Evolutionary conservation across 1,140 invertebrate genomes (phyloP).

Genomic region (Caligus rogercresseyi): DNA sequence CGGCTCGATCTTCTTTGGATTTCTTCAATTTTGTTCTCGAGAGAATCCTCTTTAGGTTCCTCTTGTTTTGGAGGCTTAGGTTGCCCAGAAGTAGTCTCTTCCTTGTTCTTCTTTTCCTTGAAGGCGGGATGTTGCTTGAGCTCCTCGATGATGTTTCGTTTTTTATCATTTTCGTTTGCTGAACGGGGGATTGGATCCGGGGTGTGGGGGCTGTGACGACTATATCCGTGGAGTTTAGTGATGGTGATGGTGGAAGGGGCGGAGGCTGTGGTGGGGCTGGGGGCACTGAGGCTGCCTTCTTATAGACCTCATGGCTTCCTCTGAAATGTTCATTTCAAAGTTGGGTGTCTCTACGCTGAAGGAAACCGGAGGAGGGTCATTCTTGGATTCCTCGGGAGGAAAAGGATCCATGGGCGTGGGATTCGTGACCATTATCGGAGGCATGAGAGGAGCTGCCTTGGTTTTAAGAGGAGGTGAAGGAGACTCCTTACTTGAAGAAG

Average conservation of each 20-base stretch:
- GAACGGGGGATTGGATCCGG: background rate
- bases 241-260: background rate
- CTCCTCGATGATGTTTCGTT: background rate
- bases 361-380: background rate
- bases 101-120: background rate
- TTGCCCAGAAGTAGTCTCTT: too few species aligned
- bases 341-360: conserved; percentile 1
- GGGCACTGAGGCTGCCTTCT: background rate
- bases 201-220: conserved; percentile 19
- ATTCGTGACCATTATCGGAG: background rate
- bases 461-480: background rate
- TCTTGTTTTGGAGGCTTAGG: background rate
- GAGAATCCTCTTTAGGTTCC: background rate
- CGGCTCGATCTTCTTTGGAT: background rate
- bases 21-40: background rate
- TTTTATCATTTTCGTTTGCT: background rate
- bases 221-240: conserved; percentile 12
- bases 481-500: background rate
- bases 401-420: background rate
- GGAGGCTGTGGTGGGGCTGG: background rate
- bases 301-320: background rate
- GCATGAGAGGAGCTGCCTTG: background rate
- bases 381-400: background rate
- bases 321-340: conserved; percentile 4
- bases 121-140: background rate